Percentiles rank a stretch among this genome's conserved stretches.
These are phyloP conservation scores for Leptogaster cylindrica DNA, from an alignment of 2,888 invertebrate genomes.

Conservation along the genomic window DNA sequence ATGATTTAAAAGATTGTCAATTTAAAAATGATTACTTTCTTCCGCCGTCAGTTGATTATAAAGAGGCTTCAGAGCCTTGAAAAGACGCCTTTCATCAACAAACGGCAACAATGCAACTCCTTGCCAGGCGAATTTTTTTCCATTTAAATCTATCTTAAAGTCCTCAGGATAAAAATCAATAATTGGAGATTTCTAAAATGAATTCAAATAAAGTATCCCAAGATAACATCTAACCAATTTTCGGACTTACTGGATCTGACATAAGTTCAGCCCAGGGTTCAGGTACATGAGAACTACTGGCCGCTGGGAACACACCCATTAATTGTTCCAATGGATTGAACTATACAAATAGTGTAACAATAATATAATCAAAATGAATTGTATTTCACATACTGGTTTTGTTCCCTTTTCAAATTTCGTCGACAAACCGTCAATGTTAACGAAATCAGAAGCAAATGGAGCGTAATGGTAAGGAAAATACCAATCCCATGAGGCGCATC, in stretches of 20 bases:
- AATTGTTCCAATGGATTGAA: constrained; percentile 97
- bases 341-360: constrained; percentile 58
- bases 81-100: constrained; percentile 90
- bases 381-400: constrained; percentile 80
- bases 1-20: neutral
- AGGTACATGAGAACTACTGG: constrained; percentile 93
- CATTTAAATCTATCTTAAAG: constrained; percentile 97
- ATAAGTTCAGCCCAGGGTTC: constrained; percentile 91
- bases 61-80: constrained; percentile 80
- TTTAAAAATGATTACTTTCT: constrained; percentile 71
- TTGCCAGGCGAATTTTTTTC: constrained; percentile 99
- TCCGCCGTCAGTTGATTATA: constrained; percentile 81
- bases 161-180: constrained; percentile 99
- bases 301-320: constrained; percentile 99
- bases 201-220: neutral
- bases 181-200: constrained; percentile 79
- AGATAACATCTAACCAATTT: neutral
- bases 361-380: constrained; percentile 15
- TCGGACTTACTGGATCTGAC: constrained; percentile 85
- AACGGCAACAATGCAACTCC: constrained; percentile 98
- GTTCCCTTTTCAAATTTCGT: constrained; percentile 89
- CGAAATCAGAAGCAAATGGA: constrained; percentile 98
- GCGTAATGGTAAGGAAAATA: constrained; percentile 99
- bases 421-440: constrained; percentile 84
- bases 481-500: constrained; percentile 99